Conservation (phyloP, 1,140 invertebrate genomes). For the Ceratoteleas bidentatus region DNA sequence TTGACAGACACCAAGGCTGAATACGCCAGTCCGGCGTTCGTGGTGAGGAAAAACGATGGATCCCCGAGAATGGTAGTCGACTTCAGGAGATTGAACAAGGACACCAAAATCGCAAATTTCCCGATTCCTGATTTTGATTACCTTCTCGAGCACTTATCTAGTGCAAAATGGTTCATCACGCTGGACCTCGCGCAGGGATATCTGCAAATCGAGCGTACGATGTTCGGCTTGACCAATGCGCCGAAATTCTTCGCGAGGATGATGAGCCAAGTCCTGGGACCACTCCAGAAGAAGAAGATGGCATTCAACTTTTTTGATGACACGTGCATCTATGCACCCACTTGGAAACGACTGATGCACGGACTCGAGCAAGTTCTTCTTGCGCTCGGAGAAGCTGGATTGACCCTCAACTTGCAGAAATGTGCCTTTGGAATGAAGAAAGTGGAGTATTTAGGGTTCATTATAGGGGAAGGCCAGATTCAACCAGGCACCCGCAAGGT, state of each 20-base stretch:
- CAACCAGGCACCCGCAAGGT: conserved; percentile 73
- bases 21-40: conserved; percentile 65
- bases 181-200: conserved; percentile 15
- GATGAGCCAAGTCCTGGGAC: conserved; percentile 26
- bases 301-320: conserved; percentile 36
- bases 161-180: conserved; percentile 37
- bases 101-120: conserved; percentile 62
- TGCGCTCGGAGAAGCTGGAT: conserved; percentile 6
- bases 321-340: conserved; percentile 27
- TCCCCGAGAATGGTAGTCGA: conserved; percentile 68
- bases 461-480: conserved; percentile 69
- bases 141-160: conserved; percentile 27
- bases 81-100: conserved; percentile 78
- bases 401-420: conserved; percentile 24
- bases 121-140: conserved; percentile 46
- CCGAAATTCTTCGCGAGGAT: conserved; percentile 38
- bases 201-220: conserved; percentile 30
- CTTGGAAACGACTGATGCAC: conserved; percentile 16
- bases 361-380: conserved; percentile 15
- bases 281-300: conserved; percentile 2
- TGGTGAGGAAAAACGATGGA: conserved; percentile 69
- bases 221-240: conserved; percentile 41
- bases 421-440: conserved; percentile 35
- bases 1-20: conserved; percentile 38
- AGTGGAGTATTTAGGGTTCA: conserved; percentile 73